phyloP scores from a whole-genome alignment of 2,888 invertebrate species.

The Polyommatus iphigenia region DNA sequence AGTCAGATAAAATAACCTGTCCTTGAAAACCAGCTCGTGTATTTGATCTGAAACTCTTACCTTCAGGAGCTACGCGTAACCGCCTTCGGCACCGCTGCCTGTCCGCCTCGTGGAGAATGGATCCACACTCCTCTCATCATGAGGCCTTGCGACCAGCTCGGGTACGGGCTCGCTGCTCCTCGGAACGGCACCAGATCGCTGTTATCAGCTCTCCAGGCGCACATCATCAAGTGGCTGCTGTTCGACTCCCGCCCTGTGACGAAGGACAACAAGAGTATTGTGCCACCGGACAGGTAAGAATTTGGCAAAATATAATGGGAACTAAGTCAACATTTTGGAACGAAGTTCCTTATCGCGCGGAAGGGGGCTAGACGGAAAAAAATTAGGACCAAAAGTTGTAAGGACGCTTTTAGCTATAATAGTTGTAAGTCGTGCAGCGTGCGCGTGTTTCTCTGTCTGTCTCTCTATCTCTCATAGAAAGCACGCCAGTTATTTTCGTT shows the following conservation, averaged over 20 bases:
- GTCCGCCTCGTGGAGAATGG: slow-evolving; percentile 87
- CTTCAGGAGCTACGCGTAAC: slow-evolving; percentile 81
- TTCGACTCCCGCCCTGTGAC: slow-evolving; percentile 78
- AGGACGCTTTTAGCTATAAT: no score
- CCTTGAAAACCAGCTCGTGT: background rate
- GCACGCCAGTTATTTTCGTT: no score
- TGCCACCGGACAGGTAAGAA: slow-evolving; percentile 76
- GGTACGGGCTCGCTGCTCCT: slow-evolving; percentile 83
- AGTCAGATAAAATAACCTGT: no score
- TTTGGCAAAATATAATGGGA: background rate
- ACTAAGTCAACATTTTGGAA: no score
- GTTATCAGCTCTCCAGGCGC: slow-evolving; percentile 85
- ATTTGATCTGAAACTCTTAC: background rate
- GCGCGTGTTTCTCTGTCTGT: no score
- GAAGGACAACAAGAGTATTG: slow-evolving; percentile 70
- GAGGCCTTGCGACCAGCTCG: slow-evolving; percentile 80
- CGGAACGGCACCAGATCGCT: slow-evolving; percentile 83
- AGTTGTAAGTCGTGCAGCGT: no score
- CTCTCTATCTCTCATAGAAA: no score
- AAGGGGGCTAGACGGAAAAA: no score
- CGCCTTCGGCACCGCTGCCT: slow-evolving; percentile 84
- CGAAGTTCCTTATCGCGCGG: no score
- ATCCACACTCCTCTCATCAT: slow-evolving; percentile 84
- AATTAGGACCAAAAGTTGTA: no score
- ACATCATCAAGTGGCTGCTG: slow-evolving; percentile 84